Conservation (phyloP, 2,888 invertebrate genomes). For the Eupithecia pulchellata region DNA sequence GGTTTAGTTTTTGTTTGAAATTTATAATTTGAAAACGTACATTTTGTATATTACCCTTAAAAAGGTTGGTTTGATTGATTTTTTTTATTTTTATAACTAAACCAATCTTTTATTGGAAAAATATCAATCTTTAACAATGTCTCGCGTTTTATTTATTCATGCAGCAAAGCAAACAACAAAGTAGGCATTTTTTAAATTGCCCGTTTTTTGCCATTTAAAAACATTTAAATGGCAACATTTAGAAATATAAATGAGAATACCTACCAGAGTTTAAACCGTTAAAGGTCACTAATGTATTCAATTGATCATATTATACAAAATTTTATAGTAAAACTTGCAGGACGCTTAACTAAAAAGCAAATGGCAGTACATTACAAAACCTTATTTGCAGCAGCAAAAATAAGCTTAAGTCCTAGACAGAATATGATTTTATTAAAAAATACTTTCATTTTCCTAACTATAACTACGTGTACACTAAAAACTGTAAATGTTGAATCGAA, state of each 20-base stretch:
- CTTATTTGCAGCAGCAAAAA: constrained; percentile 29
- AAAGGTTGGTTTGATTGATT: background rate
- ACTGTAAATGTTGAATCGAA: constrained; percentile 40
- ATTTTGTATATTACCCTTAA: background rate
- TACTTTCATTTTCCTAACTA: constrained; percentile 44
- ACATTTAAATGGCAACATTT: background rate
- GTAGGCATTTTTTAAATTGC: background rate
- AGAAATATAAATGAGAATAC: constrained; percentile 2
- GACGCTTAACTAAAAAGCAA: constrained; percentile 33
- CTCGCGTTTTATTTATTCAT: background rate
- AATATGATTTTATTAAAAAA: constrained; percentile 43
- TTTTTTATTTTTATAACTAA: background rate
- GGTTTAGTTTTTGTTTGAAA: background rate
- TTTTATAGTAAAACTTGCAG: constrained; percentile 25
- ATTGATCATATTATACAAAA: constrained; percentile 17
- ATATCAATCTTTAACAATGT: background rate
- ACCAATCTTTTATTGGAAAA: background rate
- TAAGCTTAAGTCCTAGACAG: constrained; percentile 30
- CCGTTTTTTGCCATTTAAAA: no score
- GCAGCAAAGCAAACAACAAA: background rate
- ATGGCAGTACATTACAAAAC: constrained; percentile 34
- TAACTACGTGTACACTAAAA: constrained; percentile 43
- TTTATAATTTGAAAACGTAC: background rate
- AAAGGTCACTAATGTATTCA: constrained; percentile 13
- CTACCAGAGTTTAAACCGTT: constrained; percentile 10